Percentiles rank a stretch among this genome's conserved stretches.
Conservation (phyloP, 2,888 invertebrate genomes). For the Scaptomyza flava region DNA sequence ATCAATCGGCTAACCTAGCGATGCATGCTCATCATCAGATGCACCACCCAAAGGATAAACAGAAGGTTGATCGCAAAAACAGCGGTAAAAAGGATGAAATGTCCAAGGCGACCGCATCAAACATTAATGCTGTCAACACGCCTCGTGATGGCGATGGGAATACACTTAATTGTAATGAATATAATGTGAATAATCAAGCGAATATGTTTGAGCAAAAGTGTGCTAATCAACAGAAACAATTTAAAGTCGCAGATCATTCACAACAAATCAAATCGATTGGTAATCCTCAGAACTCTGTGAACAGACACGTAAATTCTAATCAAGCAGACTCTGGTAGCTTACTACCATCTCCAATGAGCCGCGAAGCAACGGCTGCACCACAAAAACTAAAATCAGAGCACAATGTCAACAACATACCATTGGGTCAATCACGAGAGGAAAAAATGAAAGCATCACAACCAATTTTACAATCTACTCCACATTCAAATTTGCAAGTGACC, state of each 20-base stretch:
- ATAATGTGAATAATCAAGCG: slow-evolving; percentile 62
- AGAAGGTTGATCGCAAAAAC: slow-evolving; percentile 77
- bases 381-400: slow-evolving; percentile 70
- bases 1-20: slow-evolving; percentile 82
- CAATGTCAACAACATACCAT: slow-evolving; percentile 56
- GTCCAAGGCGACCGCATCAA: slow-evolving; percentile 36
- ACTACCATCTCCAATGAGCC: slow-evolving; percentile 47
- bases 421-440: slow-evolving; percentile 55
- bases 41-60: slow-evolving; percentile 80
- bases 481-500: slow-evolving; percentile 71
- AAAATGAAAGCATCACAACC: slow-evolving; percentile 65
- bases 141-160: slow-evolving; percentile 56
- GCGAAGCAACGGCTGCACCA: slow-evolving; percentile 41
- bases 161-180: slow-evolving; percentile 62
- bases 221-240: slow-evolving; percentile 59
- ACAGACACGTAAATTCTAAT: slow-evolving; percentile 52
- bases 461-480: slow-evolving; percentile 39
- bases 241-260: slow-evolving; percentile 58
- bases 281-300: slow-evolving; percentile 57
- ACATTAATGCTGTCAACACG: slow-evolving; percentile 26
- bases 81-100: slow-evolving; percentile 82
- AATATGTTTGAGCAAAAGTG: slow-evolving; percentile 63
- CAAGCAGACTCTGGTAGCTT: slow-evolving; percentile 49
- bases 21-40: slow-evolving; percentile 83
- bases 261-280: slow-evolving; percentile 69